phyloP scores from a whole-genome alignment of 2,888 invertebrate genomes.

The Labia minor region DNA sequence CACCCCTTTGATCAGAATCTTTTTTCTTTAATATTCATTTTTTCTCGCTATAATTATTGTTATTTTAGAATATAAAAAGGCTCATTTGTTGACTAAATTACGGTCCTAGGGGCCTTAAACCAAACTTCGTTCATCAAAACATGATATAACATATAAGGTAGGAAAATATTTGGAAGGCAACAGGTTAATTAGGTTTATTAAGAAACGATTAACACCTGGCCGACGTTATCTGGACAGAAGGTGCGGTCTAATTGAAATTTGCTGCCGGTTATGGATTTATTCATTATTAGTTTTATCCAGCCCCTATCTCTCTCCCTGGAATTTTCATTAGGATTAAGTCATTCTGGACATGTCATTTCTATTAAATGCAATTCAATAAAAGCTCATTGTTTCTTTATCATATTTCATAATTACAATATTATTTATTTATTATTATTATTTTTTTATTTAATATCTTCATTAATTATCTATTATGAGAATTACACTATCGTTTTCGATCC shows the following conservation, averaged over 20 bases:
- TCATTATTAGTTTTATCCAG: not conserved
- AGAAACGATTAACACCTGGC: constrained; percentile 7
- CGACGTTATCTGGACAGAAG: not conserved
- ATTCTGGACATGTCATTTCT: not conserved
- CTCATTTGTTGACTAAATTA: not conserved
- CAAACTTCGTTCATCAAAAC: not conserved
- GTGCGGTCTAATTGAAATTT: not conserved
- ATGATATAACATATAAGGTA: not conserved
- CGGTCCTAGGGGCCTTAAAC: not conserved
- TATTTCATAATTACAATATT: too few species aligned
- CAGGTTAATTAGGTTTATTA: constrained; percentile 2
- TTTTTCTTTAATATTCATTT: not conserved
- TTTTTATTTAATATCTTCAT: too few species aligned
- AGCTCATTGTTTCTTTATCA: not conserved
- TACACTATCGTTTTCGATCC: too few species aligned
- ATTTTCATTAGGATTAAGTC: not conserved
- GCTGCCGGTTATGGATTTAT: not conserved
- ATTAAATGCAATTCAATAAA: not conserved
- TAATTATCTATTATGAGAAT: too few species aligned
- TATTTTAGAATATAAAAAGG: not conserved
- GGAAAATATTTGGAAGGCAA: not conserved
- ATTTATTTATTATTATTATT: too few species aligned
- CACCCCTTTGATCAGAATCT: too few species aligned
- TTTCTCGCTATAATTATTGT: constrained; percentile 3
- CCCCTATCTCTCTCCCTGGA: not conserved